Evolutionary conservation across 2,888 invertebrate genomes (phyloP).

Genomic region (Epirrhoe alternata): DNA sequence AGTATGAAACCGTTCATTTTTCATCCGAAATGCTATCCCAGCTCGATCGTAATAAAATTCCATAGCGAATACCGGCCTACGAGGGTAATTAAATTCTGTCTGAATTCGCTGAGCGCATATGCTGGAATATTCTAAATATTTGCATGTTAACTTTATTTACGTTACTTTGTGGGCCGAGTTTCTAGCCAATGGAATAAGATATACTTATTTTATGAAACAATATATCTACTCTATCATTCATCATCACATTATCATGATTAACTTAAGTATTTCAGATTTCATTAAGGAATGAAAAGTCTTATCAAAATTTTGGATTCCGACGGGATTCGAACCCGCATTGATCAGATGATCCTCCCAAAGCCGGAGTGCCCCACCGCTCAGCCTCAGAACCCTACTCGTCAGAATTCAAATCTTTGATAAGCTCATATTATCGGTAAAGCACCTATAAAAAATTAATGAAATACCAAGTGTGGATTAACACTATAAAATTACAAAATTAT

Average conservation of each 20-base stretch:
- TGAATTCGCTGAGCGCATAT: slow-evolving; percentile 46
- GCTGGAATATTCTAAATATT: slow-evolving; percentile 46
- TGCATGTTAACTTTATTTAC: slow-evolving; percentile 35
- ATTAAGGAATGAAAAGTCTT: too few relatives aligned
- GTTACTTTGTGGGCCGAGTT: slow-evolving; percentile 30
- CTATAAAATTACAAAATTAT: too few relatives aligned
- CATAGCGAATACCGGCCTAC: slow-evolving; percentile 48
- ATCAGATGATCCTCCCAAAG: too few relatives aligned
- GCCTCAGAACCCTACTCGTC: too few relatives aligned
- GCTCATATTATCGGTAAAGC: too few relatives aligned
- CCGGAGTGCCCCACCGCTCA: too few relatives aligned
- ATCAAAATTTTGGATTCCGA: too few relatives aligned
- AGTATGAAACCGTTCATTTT: slow-evolving; percentile 25
- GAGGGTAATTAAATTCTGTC: slow-evolving; percentile 59
- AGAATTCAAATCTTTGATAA: too few relatives aligned
- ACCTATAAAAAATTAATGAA: too few relatives aligned
- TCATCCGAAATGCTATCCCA: slow-evolving; percentile 36
- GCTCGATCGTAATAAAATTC: slow-evolving; percentile 52
- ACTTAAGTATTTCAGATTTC: too few relatives aligned
- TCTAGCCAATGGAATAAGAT: slow-evolving; percentile 13
- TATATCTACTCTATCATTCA: neutral
- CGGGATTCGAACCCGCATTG: too few relatives aligned
- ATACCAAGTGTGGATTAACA: too few relatives aligned
- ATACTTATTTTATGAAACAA: slow-evolving; percentile 19
- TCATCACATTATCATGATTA: neutral